Percentiles rank a stretch among this genome's conserved stretches.
Conservation (phyloP, 2,888 invertebrate species). For the Agrochola litura region DNA sequence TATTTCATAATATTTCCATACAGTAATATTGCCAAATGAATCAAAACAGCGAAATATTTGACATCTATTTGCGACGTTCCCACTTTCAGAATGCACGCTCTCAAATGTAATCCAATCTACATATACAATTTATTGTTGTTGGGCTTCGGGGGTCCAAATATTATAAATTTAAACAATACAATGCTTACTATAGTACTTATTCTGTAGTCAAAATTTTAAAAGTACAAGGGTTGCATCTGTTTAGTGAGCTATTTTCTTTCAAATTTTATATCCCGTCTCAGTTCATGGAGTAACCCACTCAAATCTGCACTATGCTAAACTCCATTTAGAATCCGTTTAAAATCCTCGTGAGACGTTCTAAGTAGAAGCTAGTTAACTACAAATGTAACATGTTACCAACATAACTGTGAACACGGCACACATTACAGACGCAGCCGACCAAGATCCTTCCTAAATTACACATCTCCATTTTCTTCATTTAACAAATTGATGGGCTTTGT, state of each 20-base stretch:
- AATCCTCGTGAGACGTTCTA: slow-evolving; percentile 23
- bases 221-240: background rate
- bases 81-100: no score
- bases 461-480: slow-evolving; percentile 89
- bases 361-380: slow-evolving; percentile 42
- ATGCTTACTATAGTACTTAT: no score
- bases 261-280: background rate
- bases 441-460: slow-evolving; percentile 84
- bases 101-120: no score
- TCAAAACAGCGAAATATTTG: no score
- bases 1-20: no score
- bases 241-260: background rate
- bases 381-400: slow-evolving; percentile 40
- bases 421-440: slow-evolving; percentile 77
- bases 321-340: slow-evolving; percentile 22
- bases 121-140: no score
- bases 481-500: slow-evolving; percentile 88
- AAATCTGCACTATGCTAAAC: background rate
- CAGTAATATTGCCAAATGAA: no score
- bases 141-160: no score
- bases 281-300: background rate
- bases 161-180: no score
- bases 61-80: no score
- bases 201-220: no score
- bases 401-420: slow-evolving; percentile 67